phyloP scores from a whole-genome alignment of 2,797 vertebrate genomes.

The Scleropages formosus region DNA sequence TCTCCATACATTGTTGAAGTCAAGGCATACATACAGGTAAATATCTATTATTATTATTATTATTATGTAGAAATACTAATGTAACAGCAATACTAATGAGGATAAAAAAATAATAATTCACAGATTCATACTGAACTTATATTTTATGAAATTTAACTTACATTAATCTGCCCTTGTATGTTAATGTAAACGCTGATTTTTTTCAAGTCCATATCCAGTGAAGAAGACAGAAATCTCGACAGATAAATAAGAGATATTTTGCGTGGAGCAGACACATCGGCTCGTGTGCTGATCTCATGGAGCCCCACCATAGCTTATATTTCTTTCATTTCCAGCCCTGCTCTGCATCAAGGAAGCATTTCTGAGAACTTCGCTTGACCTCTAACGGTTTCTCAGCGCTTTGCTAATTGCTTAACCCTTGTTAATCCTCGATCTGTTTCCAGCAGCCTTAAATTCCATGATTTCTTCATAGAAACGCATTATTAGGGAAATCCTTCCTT shows the following conservation, averaged over 20 bases:
- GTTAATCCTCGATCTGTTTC: slow-evolving; percentile 61
- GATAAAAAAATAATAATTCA: background rate
- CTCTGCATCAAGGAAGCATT: slow-evolving; percentile 54
- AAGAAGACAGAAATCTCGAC: background rate
- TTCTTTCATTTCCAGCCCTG: slow-evolving; percentile 22
- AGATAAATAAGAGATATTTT: background rate
- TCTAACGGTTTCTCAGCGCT: slow-evolving; percentile 49
- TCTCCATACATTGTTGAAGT: background rate
- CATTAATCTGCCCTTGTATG: background rate
- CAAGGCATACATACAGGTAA: background rate
- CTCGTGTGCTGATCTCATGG: background rate
- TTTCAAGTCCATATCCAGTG: background rate
- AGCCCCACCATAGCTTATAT: background rate
- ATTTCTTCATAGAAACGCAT: slow-evolving; percentile 75
- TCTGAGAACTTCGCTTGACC: slow-evolving; percentile 78
- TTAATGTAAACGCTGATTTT: too few species aligned
- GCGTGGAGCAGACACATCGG: background rate
- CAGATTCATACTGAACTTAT: background rate
- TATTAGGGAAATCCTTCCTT: slow-evolving; percentile 84
- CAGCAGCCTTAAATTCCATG: slow-evolving; percentile 74
- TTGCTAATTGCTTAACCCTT: slow-evolving; percentile 53
- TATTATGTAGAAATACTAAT: background rate
- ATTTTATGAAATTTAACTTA: background rate
- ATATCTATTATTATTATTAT: too few species aligned
- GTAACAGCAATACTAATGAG: background rate